A percentile compares a stretch with the other conserved stretches of the same genome.
Evolutionary conservation across 2,888 invertebrate genomes (phyloP).

Genomic region (Lycia hirtaria): DNA sequence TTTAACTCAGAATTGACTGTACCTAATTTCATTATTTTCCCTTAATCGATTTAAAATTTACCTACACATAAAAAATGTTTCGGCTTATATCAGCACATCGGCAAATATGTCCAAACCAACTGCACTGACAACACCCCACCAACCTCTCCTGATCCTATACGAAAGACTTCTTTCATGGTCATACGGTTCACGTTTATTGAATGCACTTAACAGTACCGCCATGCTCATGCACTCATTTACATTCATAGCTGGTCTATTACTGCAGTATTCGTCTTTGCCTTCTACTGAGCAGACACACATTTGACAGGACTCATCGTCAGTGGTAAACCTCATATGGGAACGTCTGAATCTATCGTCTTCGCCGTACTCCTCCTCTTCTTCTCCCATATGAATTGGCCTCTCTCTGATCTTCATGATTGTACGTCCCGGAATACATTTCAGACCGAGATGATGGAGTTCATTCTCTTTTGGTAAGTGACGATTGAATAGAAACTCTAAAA

Average conservation of each 20-base stretch:
- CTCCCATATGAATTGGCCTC: neutral
- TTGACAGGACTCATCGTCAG: conserved; percentile 58
- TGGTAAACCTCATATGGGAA: conserved; percentile 56
- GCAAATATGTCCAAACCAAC: conserved; percentile 5
- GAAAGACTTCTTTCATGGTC: conserved; percentile 58
- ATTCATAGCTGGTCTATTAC: conserved; percentile 63
- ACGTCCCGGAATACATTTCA: conserved; percentile 70
- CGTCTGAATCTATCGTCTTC: conserved; percentile 43
- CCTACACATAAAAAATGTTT: neutral
- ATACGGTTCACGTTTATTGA: conserved; percentile 51
- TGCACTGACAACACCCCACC: conserved; percentile 18
- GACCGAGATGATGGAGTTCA: conserved; percentile 35
- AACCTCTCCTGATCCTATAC: conserved; percentile 66
- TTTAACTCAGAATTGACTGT: too few species aligned
- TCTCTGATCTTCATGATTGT: conserved; percentile 57
- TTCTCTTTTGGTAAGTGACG: conserved; percentile 46
- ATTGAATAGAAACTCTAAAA: conserved; percentile 67
- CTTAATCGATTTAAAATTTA: too few species aligned
- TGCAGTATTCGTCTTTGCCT: conserved; percentile 67
- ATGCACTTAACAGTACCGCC: conserved; percentile 43
- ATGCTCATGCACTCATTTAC: conserved; percentile 71
- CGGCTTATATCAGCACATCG: neutral
- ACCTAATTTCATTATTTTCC: too few species aligned
- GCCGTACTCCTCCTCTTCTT: conserved; percentile 23
- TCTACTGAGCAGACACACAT: conserved; percentile 69